These are phyloP conservation scores for Cheilosia soror DNA, from an alignment of 2,888 invertebrate species.

Conservation along the genomic window DNA sequence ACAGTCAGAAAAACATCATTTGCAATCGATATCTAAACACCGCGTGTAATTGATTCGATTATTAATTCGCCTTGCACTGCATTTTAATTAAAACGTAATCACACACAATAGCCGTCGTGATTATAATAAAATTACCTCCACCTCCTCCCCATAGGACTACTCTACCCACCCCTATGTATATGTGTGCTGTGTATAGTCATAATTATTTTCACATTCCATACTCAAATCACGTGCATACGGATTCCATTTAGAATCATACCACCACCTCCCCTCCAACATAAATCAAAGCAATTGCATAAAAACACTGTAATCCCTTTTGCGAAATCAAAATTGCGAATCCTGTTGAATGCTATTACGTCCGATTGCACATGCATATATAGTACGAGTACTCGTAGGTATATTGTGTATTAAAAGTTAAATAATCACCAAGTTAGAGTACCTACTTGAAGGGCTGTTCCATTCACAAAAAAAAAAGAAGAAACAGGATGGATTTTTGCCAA, in stretches of 20 bases:
- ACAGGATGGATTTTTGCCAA: slow-evolving; percentile 74
- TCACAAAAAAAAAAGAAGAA: slow-evolving; percentile 32
- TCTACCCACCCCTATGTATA: neutral
- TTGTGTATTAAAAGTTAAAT: slow-evolving; percentile 70
- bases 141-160: neutral
- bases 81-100: slow-evolving; percentile 73
- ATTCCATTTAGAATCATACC: slow-evolving; percentile 39
- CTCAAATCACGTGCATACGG: slow-evolving; percentile 59
- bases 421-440: slow-evolving; percentile 64
- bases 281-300: slow-evolving; percentile 62
- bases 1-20: slow-evolving; percentile 58
- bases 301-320: slow-evolving; percentile 62
- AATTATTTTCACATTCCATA: slow-evolving; percentile 62
- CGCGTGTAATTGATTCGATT: slow-evolving; percentile 72
- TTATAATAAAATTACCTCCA: slow-evolving; percentile 66
- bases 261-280: slow-evolving; percentile 17
- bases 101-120: slow-evolving; percentile 65
- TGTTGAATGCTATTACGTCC: slow-evolving; percentile 69
- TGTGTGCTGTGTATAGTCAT: neutral
- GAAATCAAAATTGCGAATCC: slow-evolving; percentile 57
- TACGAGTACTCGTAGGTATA: neutral
- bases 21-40: slow-evolving; percentile 73
- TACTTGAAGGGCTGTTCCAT: slow-evolving; percentile 31
- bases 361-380: slow-evolving; percentile 48
- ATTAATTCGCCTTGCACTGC: slow-evolving; percentile 70